Evolutionary conservation across 2,888 invertebrate species (phyloP).

Genomic region (Noctua janthina): DNA sequence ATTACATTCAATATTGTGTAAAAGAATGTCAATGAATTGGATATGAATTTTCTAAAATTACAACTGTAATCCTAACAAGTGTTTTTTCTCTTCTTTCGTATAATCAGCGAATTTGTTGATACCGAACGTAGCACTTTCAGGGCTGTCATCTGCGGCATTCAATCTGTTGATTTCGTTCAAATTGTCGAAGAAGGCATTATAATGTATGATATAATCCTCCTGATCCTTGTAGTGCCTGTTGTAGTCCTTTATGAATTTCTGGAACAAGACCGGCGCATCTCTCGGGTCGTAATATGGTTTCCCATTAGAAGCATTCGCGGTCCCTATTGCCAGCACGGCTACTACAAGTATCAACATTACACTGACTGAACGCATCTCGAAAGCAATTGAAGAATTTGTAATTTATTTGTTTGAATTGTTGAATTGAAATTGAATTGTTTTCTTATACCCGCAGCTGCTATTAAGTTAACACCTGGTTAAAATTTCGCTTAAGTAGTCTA

Average conservation of each 20-base stretch:
- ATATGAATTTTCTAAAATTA: background rate
- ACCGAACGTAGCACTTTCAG: conserved; percentile 61
- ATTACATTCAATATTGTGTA: too few species aligned
- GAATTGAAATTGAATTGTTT: background rate
- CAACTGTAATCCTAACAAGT: conserved; percentile 53
- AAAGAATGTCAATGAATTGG: background rate
- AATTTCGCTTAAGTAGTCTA: conserved; percentile 30
- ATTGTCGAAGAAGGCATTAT: conserved; percentile 62
- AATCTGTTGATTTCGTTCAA: conserved; percentile 67
- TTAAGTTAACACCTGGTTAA: background rate
- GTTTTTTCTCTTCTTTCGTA: conserved; percentile 66
- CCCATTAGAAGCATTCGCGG: conserved; percentile 8
- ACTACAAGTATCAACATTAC: conserved; percentile 46
- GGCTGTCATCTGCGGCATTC: background rate
- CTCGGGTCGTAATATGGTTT: conserved; percentile 66
- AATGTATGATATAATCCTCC: conserved; percentile 71
- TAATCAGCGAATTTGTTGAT: conserved; percentile 76
- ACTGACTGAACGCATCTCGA: conserved; percentile 43
- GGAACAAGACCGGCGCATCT: conserved; percentile 69
- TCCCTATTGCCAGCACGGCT: conserved; percentile 57
- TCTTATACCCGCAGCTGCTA: background rate
- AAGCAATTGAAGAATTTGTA: background rate
- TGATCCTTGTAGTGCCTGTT: conserved; percentile 72
- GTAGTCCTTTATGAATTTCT: conserved; percentile 70
- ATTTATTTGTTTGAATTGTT: too few species aligned